Percentiles rank a stretch among this genome's conserved stretches.
phyloP scores from a whole-genome alignment of 2,888 invertebrate genomes.

The Leistus spinibarbis region DNA sequence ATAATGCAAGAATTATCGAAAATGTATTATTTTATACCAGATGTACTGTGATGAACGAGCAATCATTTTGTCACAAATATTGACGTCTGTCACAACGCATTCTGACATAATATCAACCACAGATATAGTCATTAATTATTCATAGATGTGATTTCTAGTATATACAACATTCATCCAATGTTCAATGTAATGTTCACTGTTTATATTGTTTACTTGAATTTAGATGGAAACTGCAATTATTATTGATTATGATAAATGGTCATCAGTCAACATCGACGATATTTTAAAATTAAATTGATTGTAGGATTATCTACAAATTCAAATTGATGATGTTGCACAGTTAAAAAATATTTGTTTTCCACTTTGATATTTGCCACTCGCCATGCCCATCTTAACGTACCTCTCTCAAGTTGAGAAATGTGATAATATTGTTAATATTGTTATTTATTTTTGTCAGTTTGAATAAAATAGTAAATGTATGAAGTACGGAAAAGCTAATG shows the following conservation, averaged over 20 bases:
- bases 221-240: background rate
- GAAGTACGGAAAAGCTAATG: too few species aligned
- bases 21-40: constrained; percentile 16
- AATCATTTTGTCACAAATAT: constrained; percentile 24
- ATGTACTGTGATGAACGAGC: background rate
- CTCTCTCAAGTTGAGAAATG: too few species aligned
- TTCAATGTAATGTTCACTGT: background rate
- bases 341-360: too few species aligned
- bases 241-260: background rate
- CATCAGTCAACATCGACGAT: background rate
- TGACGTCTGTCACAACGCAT: constrained; percentile 19
- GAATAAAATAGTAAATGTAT: too few species aligned
- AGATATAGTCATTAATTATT: constrained; percentile 21
- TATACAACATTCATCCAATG: background rate
- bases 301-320: background rate
- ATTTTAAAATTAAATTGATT: background rate
- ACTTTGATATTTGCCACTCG: too few species aligned
- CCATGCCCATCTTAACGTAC: too few species aligned
- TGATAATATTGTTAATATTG: too few species aligned
- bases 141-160: constrained; percentile 11
- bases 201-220: background rate
- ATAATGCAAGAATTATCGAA: constrained; percentile 15
- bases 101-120: constrained; percentile 1
- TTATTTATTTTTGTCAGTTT: too few species aligned
- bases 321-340: too few species aligned